A percentile compares a stretch with the other conserved stretches of the same genome.
phyloP scores from a whole-genome alignment of 2,113 vertebrate genomes.

The Melanerpes aurifrons region DNA sequence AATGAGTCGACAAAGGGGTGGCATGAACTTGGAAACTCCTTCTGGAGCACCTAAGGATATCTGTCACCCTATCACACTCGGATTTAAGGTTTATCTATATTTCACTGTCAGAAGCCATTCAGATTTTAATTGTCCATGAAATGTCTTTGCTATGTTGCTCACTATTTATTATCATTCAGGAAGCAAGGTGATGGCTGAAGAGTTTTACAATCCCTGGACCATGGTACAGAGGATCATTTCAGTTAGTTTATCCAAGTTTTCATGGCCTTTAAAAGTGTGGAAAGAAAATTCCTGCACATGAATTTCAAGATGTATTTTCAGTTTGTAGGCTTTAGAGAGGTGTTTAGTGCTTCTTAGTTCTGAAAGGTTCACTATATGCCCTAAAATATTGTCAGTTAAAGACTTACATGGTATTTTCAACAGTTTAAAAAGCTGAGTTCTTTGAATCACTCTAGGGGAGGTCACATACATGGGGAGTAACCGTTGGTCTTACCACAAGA shows the following conservation, averaged over 20 bases:
- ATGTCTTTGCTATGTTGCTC: background rate
- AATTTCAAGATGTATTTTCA: background rate
- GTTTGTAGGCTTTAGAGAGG: background rate
- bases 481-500: conserved; percentile 79
- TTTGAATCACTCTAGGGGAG: conserved; percentile 67
- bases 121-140: background rate
- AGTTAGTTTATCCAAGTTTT: background rate
- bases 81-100: background rate
- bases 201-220: background rate
- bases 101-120: background rate
- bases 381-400: conserved; percentile 59
- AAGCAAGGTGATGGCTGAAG: background rate
- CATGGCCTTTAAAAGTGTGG: background rate
- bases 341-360: background rate
- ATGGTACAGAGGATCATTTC: background rate
- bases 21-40: background rate
- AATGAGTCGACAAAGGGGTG: background rate
- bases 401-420: conserved; percentile 64
- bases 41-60: background rate
- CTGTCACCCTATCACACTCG: background rate
- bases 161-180: background rate
- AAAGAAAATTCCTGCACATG: background rate
- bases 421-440: conserved; percentile 69
- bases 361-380: background rate
- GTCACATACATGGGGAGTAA: conserved; percentile 60